These are phyloP conservation scores for Drosophila tanythrix DNA, from an alignment of 2,888 invertebrate genomes.

Conservation along the genomic window DNA sequence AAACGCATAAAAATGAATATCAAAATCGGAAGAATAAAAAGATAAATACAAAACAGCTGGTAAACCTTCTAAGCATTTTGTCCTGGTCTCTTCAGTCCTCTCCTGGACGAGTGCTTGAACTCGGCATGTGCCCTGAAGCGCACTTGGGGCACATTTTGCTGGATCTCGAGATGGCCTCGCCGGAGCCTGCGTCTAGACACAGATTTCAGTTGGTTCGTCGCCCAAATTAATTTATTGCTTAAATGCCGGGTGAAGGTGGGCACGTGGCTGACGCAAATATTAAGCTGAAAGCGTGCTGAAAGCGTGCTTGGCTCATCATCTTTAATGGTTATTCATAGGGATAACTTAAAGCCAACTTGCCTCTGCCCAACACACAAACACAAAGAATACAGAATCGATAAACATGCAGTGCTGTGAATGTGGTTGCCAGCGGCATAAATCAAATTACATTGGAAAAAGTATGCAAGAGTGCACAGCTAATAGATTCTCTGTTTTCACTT, in stretches of 20 bases:
- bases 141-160: conserved; percentile 30
- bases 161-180: conserved; percentile 44
- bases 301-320: conserved; percentile 66
- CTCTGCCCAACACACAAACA: neutral
- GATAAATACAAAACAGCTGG: conserved; percentile 24
- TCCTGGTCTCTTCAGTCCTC: neutral
- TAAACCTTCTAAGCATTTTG: conserved; percentile 20
- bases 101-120: neutral
- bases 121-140: conserved; percentile 8
- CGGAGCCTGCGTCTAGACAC: conserved; percentile 66
- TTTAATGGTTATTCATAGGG: conserved; percentile 62
- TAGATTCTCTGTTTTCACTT: neutral
- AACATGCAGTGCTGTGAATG: conserved; percentile 30
- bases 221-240: conserved; percentile 73
- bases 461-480: conserved; percentile 34
- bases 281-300: conserved; percentile 58
- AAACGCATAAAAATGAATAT: conserved; percentile 48
- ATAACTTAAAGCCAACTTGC: conserved; percentile 42
- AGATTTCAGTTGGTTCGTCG: conserved; percentile 62
- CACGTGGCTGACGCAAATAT: conserved; percentile 64
- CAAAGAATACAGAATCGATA: conserved; percentile 39
- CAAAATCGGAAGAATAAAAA: conserved; percentile 21
- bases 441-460: conserved; percentile 63
- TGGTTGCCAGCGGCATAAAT: conserved; percentile 57
- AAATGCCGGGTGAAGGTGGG: conserved; percentile 42